phyloP scores from a whole-genome alignment of 2,888 invertebrate species.

The Pseudoips prasinana region DNA sequence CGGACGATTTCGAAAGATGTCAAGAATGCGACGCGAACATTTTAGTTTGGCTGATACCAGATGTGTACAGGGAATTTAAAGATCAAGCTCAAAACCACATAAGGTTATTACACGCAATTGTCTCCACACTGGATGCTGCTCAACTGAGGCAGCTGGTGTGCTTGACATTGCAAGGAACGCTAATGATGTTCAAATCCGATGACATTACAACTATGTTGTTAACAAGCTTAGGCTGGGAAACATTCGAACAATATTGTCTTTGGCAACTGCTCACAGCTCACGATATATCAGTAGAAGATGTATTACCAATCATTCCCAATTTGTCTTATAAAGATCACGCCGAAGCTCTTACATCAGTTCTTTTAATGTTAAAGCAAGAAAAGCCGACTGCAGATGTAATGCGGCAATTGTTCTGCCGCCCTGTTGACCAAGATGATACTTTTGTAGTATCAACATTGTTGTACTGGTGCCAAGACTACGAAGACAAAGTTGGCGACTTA shows the following conservation, averaged over 20 bases:
- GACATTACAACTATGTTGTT: conserved; percentile 88
- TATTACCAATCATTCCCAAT: conserved; percentile 88
- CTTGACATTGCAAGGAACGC: conserved; percentile 93
- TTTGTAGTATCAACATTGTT: conserved; percentile 96
- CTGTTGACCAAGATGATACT: conserved; percentile 88
- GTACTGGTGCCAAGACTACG: conserved; percentile 96
- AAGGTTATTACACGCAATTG: conserved; percentile 92
- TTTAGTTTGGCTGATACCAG: conserved; percentile 95
- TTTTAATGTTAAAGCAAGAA: conserved; percentile 95
- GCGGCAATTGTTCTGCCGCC: conserved; percentile 90
- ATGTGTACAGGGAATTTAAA: conserved; percentile 95
- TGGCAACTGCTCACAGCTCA: conserved; percentile 98
- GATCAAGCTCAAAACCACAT: conserved; percentile 93
- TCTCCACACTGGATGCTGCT: conserved; percentile 93
- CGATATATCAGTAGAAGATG: conserved; percentile 95
- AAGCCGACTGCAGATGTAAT: conserved; percentile 93
- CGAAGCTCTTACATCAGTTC: conserved; percentile 94
- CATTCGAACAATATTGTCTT: conserved; percentile 97
- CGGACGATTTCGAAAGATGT: conserved; percentile 92
- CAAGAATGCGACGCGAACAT: conserved; percentile 94
- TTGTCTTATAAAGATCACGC: conserved; percentile 92
- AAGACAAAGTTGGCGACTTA: conserved; percentile 93
- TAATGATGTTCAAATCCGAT: conserved; percentile 91
- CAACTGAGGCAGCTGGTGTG: conserved; percentile 96
- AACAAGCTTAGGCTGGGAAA: conserved; percentile 96